Evolutionary conservation across 2,888 invertebrate species (phyloP), one percentile per base, ranked within the genome.

Genomic region (Hypomecis atomaria): DNA sequence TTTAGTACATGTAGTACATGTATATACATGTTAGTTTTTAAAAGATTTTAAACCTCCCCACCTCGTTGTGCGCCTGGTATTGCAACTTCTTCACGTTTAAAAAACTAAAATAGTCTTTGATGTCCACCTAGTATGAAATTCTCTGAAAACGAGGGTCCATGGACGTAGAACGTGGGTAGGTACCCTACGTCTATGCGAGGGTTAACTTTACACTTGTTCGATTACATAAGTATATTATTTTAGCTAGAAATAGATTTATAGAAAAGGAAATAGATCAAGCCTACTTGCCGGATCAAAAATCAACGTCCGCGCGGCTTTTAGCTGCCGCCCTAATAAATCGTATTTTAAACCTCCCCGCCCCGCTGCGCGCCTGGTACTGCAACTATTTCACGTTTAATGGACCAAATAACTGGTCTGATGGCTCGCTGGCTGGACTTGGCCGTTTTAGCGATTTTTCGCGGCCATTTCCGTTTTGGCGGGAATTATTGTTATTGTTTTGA

Each of bases 301-400:
- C 85, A 88, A 87, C 85, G 86, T 85, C 82, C 79, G 71, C 56
- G 34, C 62, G 45, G 64, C 64, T 56, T 62, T 59, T 62, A 61
- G 55, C 61, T 61, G 61, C 53, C 49, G 59, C 59, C 62, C 45
- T 59, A 66, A 87, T 89, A 89, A 87, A 89, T 89, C 82, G 78
- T 76, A 78, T 82, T 83, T 84, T 81, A 84, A 85, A 84, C 73
- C 72, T 62, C 62, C 45, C 76, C 75, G 66, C 70, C 40, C 69
- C 67, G 59, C 59, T 64, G 64, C 45, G 59, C 53, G 62, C 63
- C 59, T 64, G 54, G 59, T 64, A 59, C 58, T 77, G 74, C 77
- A 87, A 87, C 85, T 89, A 89, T 90, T 89, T 90, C 87, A 90
- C 82, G 89, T 90, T 90, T 84, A 90, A 90, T 90, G 88, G 91